Evolutionary conservation across 2,797 vertebrate genomes (phyloP), one percentile per base, ranked within the genome.

Genomic region (Catostomus latipinnis): DNA sequence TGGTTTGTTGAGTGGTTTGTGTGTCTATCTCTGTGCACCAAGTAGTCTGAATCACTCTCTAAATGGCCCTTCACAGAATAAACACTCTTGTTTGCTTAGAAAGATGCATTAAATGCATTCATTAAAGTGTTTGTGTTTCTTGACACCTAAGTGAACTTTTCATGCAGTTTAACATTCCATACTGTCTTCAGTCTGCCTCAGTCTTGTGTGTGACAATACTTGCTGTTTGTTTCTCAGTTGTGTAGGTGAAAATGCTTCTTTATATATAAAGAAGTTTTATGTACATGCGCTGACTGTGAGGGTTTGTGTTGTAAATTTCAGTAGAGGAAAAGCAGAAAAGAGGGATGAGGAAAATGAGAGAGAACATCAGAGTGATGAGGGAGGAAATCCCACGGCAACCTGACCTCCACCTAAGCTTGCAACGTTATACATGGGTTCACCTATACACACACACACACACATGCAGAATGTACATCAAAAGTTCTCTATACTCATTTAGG

Each of bases 361-460:
- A 66, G 77, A 66, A 78, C 78, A 70, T 83, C 76, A 71, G 73
- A 83, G 89, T 86, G 89, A 86, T 88, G 90, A 91, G 89, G 86
- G 91, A 93, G 92, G 91, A 94, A 93, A 93, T 94, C 92, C 92
- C 92, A 92, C 72, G 89, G 91, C 92, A 92, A 91, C 92, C 91
- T 89, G 90, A 92, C 87, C 88, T 71, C 71, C 74, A 77, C 53
- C 61, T 56, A 22, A 71, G 69, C 22, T 46, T 65, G 52, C 53
- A 79, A 65, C 69, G 58, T 69, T 52, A 56, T 48, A 78, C 68
- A 79, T 63, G 69, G 56, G 58, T 71, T 79, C 50, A 78, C 75
- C 52, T 69, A 68, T n/a, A 34, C 34, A 34, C 34, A 34, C 34
- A 34, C 34, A 34, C 34, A 34, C 34, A 34, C 34, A 4, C 34